Percentiles rank a stretch among this genome's conserved stretches.
Evolutionary conservation across 2,113 vertebrate genomes (phyloP).

Genomic region (Prunella himalayana): DNA sequence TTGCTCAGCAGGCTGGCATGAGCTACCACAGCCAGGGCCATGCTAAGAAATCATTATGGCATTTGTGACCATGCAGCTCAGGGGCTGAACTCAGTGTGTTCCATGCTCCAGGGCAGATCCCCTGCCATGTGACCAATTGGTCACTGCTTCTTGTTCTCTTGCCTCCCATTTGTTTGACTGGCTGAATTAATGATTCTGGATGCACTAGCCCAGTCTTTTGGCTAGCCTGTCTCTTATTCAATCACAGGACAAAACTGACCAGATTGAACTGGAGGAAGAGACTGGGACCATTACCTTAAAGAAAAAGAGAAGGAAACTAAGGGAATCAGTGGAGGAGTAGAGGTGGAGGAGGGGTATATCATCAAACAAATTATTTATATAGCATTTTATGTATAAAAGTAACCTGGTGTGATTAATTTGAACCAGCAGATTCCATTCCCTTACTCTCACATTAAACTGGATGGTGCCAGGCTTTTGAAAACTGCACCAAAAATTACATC

Average conservation of each 20-base stretch:
- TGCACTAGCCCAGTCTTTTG: conserved; percentile 55
- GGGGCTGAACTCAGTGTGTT: conserved; percentile 79
- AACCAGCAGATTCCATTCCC: background rate
- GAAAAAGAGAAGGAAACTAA: background rate
- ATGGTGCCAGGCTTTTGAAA: background rate
- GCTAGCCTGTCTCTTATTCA: conserved; percentile 46
- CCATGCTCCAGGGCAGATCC: conserved; percentile 84
- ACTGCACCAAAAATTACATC: background rate
- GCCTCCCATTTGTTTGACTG: conserved; percentile 82
- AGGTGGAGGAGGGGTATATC: background rate
- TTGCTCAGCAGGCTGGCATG: conserved; percentile 82
- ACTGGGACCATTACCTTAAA: background rate
- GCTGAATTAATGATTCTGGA: conserved; percentile 71
- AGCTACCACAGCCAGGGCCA: conserved; percentile 76
- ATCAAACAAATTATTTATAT: background rate
- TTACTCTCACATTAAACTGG: background rate
- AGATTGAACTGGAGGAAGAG: conserved; percentile 53
- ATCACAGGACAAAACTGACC: conserved; percentile 51
- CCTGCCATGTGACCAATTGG: conserved; percentile 87
- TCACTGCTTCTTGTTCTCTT: conserved; percentile 73
- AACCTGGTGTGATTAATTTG: background rate
- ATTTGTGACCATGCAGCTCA: conserved; percentile 75
- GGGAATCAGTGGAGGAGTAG: background rate
- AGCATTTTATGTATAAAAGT: background rate
- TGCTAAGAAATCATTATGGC: conserved; percentile 72